Conservation (phyloP, 2,888 invertebrate genomes). For the Laothoe populi region DNA sequence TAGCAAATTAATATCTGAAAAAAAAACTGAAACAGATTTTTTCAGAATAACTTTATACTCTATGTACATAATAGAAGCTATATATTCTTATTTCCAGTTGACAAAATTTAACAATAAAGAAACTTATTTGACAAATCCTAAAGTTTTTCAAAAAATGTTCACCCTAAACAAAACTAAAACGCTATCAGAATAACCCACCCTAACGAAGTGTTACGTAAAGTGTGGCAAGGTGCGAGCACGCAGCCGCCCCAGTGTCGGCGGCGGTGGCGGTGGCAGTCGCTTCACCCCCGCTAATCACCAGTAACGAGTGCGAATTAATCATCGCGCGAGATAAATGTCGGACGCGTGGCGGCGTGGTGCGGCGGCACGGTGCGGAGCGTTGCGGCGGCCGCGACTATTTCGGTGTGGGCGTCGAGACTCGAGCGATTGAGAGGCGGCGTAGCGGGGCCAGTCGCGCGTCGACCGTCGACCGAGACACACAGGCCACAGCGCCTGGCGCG, state of each 20-base stretch:
- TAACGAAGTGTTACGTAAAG: neutral
- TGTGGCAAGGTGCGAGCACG: constrained; percentile 25
- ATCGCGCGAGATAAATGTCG: constrained; percentile 66
- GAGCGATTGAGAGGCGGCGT: constrained; percentile 32
- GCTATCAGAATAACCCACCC: neutral
- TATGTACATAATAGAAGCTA: too few relatives aligned
- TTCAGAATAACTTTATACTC: neutral
- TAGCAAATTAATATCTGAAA: neutral
- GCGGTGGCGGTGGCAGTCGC: constrained; percentile 18
- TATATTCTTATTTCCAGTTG: neutral
- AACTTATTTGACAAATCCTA: neutral
- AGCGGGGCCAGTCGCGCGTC: constrained; percentile 75
- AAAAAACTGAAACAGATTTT: neutral
- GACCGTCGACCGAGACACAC: constrained; percentile 69
- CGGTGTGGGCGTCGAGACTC: constrained; percentile 59
- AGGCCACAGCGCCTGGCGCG: constrained; percentile 49
- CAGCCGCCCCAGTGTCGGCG: constrained; percentile 23
- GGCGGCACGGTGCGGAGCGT: constrained; percentile 65
- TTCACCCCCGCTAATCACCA: constrained; percentile 37
- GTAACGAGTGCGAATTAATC: constrained; percentile 73
- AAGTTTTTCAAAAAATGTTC: neutral
- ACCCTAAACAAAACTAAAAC: neutral
- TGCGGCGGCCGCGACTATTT: constrained; percentile 59
- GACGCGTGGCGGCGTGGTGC: constrained; percentile 39
- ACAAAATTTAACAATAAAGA: neutral